Percentiles rank a stretch among this genome's conserved stretches.
Evolutionary conservation across 2,113 vertebrate genomes (phyloP).

Genomic region (Uria aalge): DNA sequence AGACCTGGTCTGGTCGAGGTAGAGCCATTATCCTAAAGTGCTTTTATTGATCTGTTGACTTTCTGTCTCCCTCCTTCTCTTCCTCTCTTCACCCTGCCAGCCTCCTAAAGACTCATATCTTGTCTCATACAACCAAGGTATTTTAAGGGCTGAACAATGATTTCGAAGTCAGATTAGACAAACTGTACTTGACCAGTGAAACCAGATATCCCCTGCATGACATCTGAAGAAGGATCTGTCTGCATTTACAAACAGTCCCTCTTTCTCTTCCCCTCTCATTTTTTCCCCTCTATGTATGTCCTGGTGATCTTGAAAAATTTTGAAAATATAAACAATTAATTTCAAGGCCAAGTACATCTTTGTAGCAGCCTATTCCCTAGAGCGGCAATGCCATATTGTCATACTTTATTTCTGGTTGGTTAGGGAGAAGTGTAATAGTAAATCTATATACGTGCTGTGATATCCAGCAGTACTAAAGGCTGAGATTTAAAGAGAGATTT

Average conservation of each 20-base stretch:
- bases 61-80: constrained; percentile 69
- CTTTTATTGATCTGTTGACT: constrained; percentile 82
- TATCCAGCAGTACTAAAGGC: not conserved
- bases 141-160: constrained; percentile 29
- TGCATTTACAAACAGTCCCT: not conserved
- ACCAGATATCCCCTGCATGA: not conserved
- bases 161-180: constrained; percentile 58
- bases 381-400: not conserved
- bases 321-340: not conserved
- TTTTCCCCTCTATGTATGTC: not conserved
- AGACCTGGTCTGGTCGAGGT: constrained; percentile 59
- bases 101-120: constrained; percentile 38
- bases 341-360: not conserved
- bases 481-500: constrained; percentile 12
- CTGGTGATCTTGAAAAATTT: not conserved
- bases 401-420: not conserved
- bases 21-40: constrained; percentile 81
- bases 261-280: not conserved
- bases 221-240: not conserved
- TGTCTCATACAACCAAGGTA: constrained; percentile 18
- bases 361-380: not conserved
- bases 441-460: not conserved
- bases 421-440: not conserved
- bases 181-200: constrained; percentile 36
- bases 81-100: constrained; percentile 5